Evolutionary conservation across 92 coral and sea anemone genomes (phyloP), one percentile per base, ranked within the genome.

Genomic region (Phenganax subtilis): DNA sequence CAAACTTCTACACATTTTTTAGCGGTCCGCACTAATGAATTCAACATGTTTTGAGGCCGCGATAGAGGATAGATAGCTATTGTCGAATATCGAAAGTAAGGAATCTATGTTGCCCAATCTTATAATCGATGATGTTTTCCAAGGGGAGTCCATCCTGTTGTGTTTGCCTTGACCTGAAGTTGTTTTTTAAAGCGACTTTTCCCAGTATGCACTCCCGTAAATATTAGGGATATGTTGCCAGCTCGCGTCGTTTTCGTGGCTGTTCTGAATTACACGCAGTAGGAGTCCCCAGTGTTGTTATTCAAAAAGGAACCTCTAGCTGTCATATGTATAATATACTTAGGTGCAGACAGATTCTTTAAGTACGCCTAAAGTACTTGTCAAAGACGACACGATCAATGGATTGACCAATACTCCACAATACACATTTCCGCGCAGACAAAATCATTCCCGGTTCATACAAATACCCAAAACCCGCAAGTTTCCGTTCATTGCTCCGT

Each of bases 311-410:
- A 79, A 79, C 57, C 73, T 20, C 73, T 79, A 12, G 74, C 83
- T 62, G 74, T 79, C 83, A 79, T 27, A 52, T 62, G 47, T 37
- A 37, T 37, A 20, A 52, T 11, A 53, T 58, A 63, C 74, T 62
- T 51, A 79, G 83, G 83, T 56, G 83, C 63, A 54, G 83, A 79
- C 83, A 79, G 83, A 79, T 65, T 5, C 10, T 64, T 79, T 79
- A 79, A 79, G 83, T 79, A 79, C 73, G 65, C 15, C 73, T 79
- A 65, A 79, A 79, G 83, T 79, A 79, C 83, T 51, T 79, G 69
- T 76, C 81, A 76, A 29, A 57, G 54, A 15, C 9, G 31, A 7
- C 28, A 29, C 27, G 44, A 54, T 16, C 69, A 76, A 75, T 75
- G 25, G 3, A 57, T 75, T 59, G 52, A 63, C 77, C 77, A 30